Evolutionary conservation across 1,140 invertebrate species (phyloP), one percentile per base, ranked within the genome.

Genomic region (Panagrolaimus sp.): DNA sequence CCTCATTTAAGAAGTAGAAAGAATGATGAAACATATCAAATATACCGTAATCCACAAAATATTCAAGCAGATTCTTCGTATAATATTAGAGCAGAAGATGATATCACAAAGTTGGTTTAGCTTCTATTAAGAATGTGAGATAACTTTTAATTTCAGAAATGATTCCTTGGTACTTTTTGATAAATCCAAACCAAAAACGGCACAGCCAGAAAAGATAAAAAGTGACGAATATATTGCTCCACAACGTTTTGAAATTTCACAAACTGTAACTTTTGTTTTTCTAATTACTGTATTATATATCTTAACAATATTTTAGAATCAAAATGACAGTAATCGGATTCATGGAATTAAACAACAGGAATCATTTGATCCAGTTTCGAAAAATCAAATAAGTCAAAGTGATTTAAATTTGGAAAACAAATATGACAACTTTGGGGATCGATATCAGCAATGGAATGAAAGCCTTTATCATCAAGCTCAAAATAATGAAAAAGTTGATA

Each of bases 391-490:
- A 24, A n/a, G 17, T 58, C 14, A 12, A 0, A 21, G 15, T 4
- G 32, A 38, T 38, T 7, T 7, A 38, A 2, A 7, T 38, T 2
- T 4, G 7, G 32, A 38, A 38, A 38, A 38, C 7, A 38, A 38
- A 58, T 58, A 26, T 28, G 28, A 58, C 17, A 58, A 58, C 14
- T 58, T 58, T 21, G 28, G 28, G 10, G 52, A 58, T 21, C 15
- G 28, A 10, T 58, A 58, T 58, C 52, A 58, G 17, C 15, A 58
- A 21, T 58, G 52, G 52, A 58, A 58, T 58, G 52, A 58, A 14
- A 58, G 21, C 4, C 28, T 58, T 8, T 58, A 26, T 28, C 21
- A 28, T 10, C 12, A 58, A 58, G 52, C 52, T 12, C 21, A 26
- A 21, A 21, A 26, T 17, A 28, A 58, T 26, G 28, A 58, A 8